Percentiles rank a stretch among this genome's conserved stretches.
These are phyloP conservation scores for Sanderia malayensis DNA, from an alignment of 30 jellyfish, hydroid and myxozoan genomes.

Conservation along the genomic window DNA sequence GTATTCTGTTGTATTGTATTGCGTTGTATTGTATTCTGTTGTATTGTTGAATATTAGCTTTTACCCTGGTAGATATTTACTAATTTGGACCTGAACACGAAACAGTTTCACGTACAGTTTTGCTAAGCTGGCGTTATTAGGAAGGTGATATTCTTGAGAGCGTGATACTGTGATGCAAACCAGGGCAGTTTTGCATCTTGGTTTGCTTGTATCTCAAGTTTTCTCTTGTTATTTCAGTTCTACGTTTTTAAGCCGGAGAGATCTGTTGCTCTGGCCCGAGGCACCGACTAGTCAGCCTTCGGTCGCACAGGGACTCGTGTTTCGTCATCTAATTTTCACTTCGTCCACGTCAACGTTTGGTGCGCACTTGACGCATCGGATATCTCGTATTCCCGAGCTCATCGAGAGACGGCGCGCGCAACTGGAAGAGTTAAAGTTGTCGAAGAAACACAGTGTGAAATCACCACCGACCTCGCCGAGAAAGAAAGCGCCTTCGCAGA, in stretches of 20 bases:
- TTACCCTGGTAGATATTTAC: too few relatives aligned
- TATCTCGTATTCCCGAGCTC: conserved; percentile 63
- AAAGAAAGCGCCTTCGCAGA: conserved; percentile 38
- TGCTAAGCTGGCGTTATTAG: neutral
- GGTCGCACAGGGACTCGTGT: conserved; percentile 1
- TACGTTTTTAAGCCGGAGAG: conserved; percentile 21
- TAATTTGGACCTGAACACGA: neutral
- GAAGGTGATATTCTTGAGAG: too few relatives aligned
- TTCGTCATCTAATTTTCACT: conserved; percentile 37
- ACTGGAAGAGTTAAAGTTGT: conserved; percentile 25
- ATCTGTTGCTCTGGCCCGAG: conserved; percentile 45
- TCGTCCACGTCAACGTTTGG: conserved; percentile 47
- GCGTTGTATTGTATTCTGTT: too few relatives aligned
- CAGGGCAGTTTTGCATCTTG: neutral
- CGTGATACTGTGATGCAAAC: neutral
- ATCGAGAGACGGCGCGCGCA: conserved; percentile 61
- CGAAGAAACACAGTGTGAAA: conserved; percentile 20
- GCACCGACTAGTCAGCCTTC: conserved; percentile 23
- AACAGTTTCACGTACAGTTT: neutral
- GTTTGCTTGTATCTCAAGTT: neutral
- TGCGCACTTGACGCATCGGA: conserved; percentile 57
- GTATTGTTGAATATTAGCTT: too few relatives aligned
- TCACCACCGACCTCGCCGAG: conserved; percentile 68
- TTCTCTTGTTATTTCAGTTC: neutral
- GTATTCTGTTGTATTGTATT: too few relatives aligned